Evolutionary conservation across 37 sponge, comb jelly and placozoan genomes (phyloP).

Genomic region (Hormiphora californensis): DNA sequence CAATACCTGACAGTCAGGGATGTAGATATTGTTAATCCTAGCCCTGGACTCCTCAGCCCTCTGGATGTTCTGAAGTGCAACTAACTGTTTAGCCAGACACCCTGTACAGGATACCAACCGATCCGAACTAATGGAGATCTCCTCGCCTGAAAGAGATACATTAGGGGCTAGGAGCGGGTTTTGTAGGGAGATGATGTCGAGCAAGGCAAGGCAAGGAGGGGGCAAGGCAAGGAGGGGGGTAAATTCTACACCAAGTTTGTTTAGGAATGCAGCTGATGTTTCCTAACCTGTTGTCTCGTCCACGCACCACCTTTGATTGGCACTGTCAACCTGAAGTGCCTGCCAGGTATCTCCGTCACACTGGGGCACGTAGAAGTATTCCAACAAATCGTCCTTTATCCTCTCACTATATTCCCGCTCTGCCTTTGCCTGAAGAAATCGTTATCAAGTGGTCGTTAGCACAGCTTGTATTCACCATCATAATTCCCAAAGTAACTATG

Average conservation of each 20-base stretch:
- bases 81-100: not conserved
- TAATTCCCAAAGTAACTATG: not conserved
- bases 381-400: too few relatives aligned
- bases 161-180: too few relatives aligned
- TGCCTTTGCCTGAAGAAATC: too few relatives aligned
- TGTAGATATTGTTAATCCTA: not conserved
- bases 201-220: too few relatives aligned
- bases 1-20: conserved; percentile 8
- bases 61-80: not conserved
- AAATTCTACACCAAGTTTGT: too few relatives aligned
- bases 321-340: not conserved
- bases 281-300: not conserved
- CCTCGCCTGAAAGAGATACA: not conserved
- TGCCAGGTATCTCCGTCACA: not conserved
- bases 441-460: not conserved
- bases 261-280: too few relatives aligned
- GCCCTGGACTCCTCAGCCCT: not conserved
- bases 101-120: not conserved
- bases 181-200: too few relatives aligned
- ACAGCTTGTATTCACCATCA: not conserved
- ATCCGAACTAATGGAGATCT: not conserved
- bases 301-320: not conserved
- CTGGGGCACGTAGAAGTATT: not conserved
- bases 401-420: too few relatives aligned
- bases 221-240: too few relatives aligned